phyloP scores from a whole-genome alignment of 2,888 invertebrate species.

The Capitulum mitella region DNA sequence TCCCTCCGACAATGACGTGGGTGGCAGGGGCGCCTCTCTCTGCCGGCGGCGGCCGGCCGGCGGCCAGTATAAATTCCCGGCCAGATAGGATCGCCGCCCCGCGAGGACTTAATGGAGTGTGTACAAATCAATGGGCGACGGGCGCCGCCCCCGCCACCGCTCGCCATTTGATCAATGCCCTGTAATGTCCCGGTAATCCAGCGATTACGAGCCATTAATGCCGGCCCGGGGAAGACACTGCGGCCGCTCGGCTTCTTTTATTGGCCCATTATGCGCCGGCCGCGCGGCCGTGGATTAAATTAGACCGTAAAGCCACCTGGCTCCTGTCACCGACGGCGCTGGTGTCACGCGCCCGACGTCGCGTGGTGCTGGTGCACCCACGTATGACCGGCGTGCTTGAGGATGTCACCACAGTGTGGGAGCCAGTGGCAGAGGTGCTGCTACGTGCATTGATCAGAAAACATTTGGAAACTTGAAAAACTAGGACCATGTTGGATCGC shows the following conservation, averaged over 20 bases:
- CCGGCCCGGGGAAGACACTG: not conserved
- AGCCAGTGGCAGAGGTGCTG: too few species aligned
- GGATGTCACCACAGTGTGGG: too few species aligned
- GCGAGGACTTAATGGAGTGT: not conserved
- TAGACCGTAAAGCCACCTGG: not conserved
- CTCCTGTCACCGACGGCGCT: not conserved
- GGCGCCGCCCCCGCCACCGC: not conserved
- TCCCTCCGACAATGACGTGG: not conserved
- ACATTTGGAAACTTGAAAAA: too few species aligned
- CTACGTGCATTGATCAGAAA: too few species aligned
- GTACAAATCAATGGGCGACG: not conserved
- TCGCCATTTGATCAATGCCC: not conserved
- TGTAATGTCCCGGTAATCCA: not conserved
- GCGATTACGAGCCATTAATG: not conserved
- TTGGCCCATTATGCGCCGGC: not conserved
- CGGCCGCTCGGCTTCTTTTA: not conserved
- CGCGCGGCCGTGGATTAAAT: not conserved
- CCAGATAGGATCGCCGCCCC: not conserved
- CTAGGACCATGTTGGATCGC: too few species aligned
- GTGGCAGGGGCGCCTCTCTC: not conserved
- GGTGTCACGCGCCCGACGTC: too few species aligned
- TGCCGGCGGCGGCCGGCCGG: not conserved
- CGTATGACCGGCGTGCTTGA: too few species aligned
- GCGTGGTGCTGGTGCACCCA: not conserved
- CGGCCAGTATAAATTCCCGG: not conserved